Evolutionary conservation across 2,797 vertebrate genomes (phyloP).

Genomic region (Tragelaphus eurycerus): DNA sequence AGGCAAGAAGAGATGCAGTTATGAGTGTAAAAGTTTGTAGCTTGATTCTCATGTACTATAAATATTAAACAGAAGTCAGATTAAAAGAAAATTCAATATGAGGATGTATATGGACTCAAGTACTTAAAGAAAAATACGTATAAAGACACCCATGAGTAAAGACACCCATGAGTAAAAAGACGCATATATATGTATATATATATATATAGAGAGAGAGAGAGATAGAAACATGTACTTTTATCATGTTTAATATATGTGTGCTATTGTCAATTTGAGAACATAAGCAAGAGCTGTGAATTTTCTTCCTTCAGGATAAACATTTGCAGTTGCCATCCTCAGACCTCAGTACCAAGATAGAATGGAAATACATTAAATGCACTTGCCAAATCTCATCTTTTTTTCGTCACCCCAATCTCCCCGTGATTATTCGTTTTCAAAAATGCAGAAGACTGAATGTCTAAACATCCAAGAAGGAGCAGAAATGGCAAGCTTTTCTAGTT

Average conservation of each 20-base stretch:
- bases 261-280: neutral
- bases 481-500: neutral
- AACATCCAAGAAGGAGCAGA: neutral
- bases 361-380: neutral
- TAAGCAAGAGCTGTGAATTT: neutral
- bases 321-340: neutral
- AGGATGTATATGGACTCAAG: neutral
- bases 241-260: neutral
- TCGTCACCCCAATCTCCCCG: neutral
- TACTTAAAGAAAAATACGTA: neutral
- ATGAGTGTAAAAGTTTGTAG: neutral
- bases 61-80: slow-evolving; percentile 32
- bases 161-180: neutral
- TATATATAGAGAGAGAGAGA: neutral
- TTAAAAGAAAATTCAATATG: neutral
- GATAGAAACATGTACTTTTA: neutral
- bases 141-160: neutral
- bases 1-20: neutral
- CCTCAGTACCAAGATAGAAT: neutral
- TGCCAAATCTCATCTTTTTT: neutral
- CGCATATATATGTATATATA: neutral
- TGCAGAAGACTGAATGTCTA: neutral
- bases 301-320: neutral
- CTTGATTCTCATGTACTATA: neutral
- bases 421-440: neutral